A percentile compares a stretch with the other conserved stretches of the same genome.
phyloP scores from a whole-genome alignment of 2,797 vertebrate genomes.

The Rhinophrynus dorsalis region DNA sequence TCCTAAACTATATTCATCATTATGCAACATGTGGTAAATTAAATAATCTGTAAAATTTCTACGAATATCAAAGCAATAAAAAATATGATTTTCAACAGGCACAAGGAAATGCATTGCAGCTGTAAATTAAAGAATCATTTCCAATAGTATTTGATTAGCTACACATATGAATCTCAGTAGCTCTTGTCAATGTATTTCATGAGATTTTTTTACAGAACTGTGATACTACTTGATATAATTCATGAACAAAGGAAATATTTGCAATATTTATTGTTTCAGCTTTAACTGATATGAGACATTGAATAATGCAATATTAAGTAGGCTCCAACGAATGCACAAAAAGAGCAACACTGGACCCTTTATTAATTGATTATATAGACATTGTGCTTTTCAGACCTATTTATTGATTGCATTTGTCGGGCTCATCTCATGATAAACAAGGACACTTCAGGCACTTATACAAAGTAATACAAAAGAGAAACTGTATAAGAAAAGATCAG shows the following conservation, averaged over 20 bases:
- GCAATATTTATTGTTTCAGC: background rate
- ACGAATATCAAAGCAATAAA: too few relatives aligned
- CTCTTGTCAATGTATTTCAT: slow-evolving; percentile 4
- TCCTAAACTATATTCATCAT: too few relatives aligned
- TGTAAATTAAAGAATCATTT: too few relatives aligned
- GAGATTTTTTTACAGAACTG: slow-evolving; percentile 1
- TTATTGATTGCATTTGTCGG: background rate
- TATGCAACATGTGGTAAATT: too few relatives aligned
- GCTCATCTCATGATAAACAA: slow-evolving; percentile 4
- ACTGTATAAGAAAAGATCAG: background rate
- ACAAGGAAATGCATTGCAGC: too few relatives aligned
- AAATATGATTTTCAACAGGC: too few relatives aligned
- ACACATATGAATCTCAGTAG: background rate
- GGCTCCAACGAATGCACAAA: slow-evolving; percentile 3
- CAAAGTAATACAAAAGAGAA: background rate
- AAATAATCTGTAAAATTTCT: too few relatives aligned
- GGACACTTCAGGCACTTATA: background rate
- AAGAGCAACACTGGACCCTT: background rate
- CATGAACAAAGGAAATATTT: slow-evolving; percentile 14
- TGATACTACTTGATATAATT: background rate
- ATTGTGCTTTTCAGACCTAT: slow-evolving; percentile 14
- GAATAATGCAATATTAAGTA: slow-evolving; percentile 11
- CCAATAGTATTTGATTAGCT: background rate
- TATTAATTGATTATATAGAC: slow-evolving; percentile 14
- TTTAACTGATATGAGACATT: slow-evolving; percentile 12